Evolutionary conservation across 2,797 vertebrate species (phyloP).

Genomic region (Cynopterus sphinx): DNA sequence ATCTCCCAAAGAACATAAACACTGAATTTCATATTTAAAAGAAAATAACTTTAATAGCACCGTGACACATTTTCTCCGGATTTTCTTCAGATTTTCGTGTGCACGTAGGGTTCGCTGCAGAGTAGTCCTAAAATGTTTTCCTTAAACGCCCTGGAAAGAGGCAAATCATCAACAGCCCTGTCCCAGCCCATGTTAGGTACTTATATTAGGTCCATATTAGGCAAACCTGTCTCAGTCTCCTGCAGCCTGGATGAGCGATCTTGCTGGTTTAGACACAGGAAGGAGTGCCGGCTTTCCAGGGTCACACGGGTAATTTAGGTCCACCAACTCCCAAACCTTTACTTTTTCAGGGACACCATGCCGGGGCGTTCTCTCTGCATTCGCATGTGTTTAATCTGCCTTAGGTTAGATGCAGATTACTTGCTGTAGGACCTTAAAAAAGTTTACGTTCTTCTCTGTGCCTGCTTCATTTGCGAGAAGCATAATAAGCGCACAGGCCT

Average conservation of each 20-base stretch:
- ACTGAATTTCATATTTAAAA: conserved; percentile 32
- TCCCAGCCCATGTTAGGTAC: neutral
- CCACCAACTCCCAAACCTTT: neutral
- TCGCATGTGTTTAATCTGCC: neutral
- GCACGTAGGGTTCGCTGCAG: neutral
- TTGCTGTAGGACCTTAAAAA: neutral
- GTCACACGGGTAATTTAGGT: neutral
- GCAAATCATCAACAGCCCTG: neutral
- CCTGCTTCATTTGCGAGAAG: neutral
- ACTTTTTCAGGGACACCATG: neutral
- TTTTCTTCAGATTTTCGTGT: neutral
- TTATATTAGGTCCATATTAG: neutral
- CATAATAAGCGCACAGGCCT: neutral
- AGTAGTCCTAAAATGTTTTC: neutral
- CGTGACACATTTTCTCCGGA: neutral
- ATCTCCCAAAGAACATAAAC: conserved; percentile 17
- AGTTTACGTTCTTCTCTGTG: neutral
- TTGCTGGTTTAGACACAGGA: neutral
- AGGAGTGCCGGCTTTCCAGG: neutral
- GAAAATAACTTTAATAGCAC: neutral
- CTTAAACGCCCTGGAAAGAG: neutral
- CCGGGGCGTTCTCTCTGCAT: neutral
- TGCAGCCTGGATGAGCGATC: neutral
- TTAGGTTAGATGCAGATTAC: neutral
- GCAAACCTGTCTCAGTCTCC: neutral